These are phyloP conservation scores for Microcebus griseorufus DNA, from an alignment of 2,113 vertebrate genomes.

Conservation along the genomic window DNA sequence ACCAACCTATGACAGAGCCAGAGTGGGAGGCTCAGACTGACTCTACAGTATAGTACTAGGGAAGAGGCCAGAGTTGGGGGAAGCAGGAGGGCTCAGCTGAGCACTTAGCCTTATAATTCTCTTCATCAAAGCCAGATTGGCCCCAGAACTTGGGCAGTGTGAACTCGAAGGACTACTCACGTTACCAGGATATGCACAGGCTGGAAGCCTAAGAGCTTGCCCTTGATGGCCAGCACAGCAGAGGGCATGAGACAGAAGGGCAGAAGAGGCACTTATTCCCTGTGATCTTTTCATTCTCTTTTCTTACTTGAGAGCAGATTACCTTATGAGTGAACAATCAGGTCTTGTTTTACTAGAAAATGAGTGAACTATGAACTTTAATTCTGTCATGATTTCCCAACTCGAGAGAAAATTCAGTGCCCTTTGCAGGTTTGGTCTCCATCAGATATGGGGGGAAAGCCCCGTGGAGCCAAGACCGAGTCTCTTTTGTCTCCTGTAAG, in stretches of 20 bases:
- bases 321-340: background rate
- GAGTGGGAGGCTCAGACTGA: background rate
- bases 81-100: background rate
- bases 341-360: background rate
- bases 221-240: background rate
- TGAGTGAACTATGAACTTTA: background rate
- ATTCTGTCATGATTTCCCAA: background rate
- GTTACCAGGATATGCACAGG: background rate
- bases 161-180: background rate
- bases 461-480: background rate
- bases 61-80: background rate
- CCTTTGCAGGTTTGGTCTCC: background rate
- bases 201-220: background rate
- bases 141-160: background rate
- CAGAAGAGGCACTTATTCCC: background rate
- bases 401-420: background rate
- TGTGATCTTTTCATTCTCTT: background rate
- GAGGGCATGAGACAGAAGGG: background rate
- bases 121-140: background rate
- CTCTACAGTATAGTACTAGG: background rate
- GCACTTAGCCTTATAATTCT: background rate
- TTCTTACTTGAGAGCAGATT: background rate
- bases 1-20: background rate
- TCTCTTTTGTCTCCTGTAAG: background rate
- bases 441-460: background rate